Conservation (phyloP, 2,888 invertebrate genomes). For the Nephrotoma guestfalica region DNA sequence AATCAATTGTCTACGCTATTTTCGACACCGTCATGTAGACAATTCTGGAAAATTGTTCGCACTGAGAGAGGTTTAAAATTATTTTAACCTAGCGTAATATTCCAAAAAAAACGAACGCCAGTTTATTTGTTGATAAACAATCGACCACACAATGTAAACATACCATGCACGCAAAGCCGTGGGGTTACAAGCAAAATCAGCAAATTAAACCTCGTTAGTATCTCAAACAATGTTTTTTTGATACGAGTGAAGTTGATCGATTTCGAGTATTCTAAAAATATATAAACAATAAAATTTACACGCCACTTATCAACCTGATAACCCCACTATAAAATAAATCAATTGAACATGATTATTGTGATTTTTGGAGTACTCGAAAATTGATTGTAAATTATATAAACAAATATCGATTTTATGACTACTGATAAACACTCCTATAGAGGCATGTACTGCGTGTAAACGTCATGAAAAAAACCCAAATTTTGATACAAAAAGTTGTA, state of each 20-base stretch:
- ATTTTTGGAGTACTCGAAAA: not conserved
- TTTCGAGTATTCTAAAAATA: not conserved
- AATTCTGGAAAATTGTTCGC: too few relatives aligned
- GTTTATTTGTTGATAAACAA: too few relatives aligned
- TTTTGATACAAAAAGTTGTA: not conserved
- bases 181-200: too few relatives aligned
- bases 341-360: not conserved
- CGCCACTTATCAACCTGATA: not conserved
- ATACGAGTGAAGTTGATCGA: not conserved
- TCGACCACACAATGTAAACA: not conserved
- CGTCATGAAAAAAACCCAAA: not conserved
- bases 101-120: too few relatives aligned
- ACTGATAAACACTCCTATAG: not conserved
- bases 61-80: too few relatives aligned
- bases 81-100: too few relatives aligned
- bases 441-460: not conserved
- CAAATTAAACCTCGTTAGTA: too few relatives aligned
- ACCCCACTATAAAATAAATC: not conserved
- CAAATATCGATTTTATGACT: too few relatives aligned
- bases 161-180: not conserved
- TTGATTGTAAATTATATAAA: not conserved
- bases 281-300: not conserved
- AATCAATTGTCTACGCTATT: too few relatives aligned
- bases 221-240: too few relatives aligned
- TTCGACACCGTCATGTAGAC: too few relatives aligned